phyloP scores from a whole-genome alignment of 2,113 vertebrate species.

The Galbula dea region DNA sequence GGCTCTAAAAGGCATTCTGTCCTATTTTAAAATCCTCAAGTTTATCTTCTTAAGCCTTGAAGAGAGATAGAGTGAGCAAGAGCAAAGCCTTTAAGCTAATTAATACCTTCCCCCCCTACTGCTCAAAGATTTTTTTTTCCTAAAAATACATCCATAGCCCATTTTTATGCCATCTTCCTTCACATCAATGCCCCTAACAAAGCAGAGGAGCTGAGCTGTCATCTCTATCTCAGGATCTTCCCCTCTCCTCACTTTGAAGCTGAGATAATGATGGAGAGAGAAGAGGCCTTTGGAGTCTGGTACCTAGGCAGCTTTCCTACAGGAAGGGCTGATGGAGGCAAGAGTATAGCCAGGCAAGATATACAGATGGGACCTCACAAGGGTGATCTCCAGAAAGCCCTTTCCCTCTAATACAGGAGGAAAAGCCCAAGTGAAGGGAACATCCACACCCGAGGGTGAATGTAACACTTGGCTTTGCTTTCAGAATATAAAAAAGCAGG shows the following conservation, averaged over 20 bases:
- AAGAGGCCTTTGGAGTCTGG: neutral
- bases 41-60: conserved; percentile 44
- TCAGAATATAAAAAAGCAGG: neutral
- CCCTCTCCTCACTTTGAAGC: neutral
- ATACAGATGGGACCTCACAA: neutral
- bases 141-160: conserved; percentile 57
- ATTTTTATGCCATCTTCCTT: conserved; percentile 36
- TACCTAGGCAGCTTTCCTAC: neutral
- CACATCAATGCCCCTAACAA: conserved; percentile 25
- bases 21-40: conserved; percentile 58
- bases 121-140: conserved; percentile 3
- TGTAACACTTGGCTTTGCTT: neutral
- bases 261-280: neutral
- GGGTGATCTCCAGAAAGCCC: neutral
- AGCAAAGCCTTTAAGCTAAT: conserved; percentile 69
- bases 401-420: neutral
- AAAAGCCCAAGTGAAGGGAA: neutral
- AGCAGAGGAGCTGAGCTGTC: conserved; percentile 27
- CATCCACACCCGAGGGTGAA: neutral
- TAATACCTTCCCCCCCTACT: conserved; percentile 49
- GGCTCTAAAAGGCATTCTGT: conserved; percentile 25
- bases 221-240: conserved; percentile 10
- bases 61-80: conserved; percentile 27
- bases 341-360: neutral
- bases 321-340: neutral